These are phyloP conservation scores for Melieria crassipennis DNA, from an alignment of 2,888 invertebrate genomes.

Conservation along the genomic window DNA sequence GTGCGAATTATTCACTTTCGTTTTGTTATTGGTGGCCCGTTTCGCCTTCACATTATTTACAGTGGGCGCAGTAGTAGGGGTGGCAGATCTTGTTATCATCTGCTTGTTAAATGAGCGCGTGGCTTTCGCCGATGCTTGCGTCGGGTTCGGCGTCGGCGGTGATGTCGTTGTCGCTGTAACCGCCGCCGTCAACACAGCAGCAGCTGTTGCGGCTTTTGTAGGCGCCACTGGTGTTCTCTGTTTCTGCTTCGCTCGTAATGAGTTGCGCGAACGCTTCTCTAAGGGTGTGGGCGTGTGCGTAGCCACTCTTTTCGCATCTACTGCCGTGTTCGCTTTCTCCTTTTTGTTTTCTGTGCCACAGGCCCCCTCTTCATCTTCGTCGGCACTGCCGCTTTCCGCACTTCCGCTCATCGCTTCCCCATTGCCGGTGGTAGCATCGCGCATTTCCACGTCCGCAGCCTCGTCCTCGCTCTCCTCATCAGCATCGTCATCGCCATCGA, in stretches of 20 bases:
- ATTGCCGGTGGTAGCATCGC: conserved; percentile 42
- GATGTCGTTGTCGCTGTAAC: conserved; percentile 42
- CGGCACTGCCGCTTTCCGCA: conserved; percentile 32
- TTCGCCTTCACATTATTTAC: conserved; percentile 42
- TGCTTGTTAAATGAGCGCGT: conserved; percentile 41
- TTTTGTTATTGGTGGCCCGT: conserved; percentile 20
- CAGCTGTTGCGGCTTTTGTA: conserved; percentile 42
- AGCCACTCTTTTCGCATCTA: conserved; percentile 45
- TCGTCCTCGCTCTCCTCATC: conserved; percentile 42
- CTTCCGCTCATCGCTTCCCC: conserved; percentile 48
- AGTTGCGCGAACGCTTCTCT: conserved; percentile 39
- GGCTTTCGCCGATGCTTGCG: background rate
- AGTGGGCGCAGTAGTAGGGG: conserved; percentile 42
- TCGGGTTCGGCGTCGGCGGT: conserved; percentile 1
- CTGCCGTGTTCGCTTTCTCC: conserved; percentile 40
- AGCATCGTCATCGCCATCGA: conserved; percentile 51
- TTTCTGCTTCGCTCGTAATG: conserved; percentile 40
- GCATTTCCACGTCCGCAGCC: conserved; percentile 43
- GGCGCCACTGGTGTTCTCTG: conserved; percentile 11
- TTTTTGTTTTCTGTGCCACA: conserved; percentile 39
- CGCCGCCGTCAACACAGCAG: conserved; percentile 47
- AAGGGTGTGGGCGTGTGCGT: conserved; percentile 53
- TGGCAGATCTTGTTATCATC: conserved; percentile 23
- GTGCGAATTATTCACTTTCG: conserved; percentile 30
- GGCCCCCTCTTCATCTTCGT: conserved; percentile 38